A percentile compares a stretch with the other conserved stretches of the same genome.
phyloP scores from a whole-genome alignment of 2,888 invertebrate genomes.

The Drosophila anceps region DNA sequence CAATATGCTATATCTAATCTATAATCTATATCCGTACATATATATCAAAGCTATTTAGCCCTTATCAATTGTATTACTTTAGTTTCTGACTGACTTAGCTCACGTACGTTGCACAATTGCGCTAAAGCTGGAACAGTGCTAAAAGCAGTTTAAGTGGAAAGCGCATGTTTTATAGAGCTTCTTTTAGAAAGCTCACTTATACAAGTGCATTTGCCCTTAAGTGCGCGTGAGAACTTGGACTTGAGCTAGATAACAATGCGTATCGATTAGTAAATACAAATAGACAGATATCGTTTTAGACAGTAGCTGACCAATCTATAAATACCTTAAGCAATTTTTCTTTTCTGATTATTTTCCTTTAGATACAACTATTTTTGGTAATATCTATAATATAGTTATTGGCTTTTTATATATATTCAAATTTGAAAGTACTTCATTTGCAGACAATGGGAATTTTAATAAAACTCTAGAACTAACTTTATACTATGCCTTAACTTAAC shows the following conservation, averaged over 20 bases:
- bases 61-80: neutral
- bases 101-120: neutral
- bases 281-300: neutral
- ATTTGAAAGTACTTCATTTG: too few relatives aligned
- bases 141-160: neutral
- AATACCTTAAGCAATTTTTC: neutral
- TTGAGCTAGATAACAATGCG: neutral
- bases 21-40: neutral
- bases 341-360: neutral
- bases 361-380: too few relatives aligned
- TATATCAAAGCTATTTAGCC: neutral
- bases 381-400: too few relatives aligned
- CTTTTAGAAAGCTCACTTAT: slow-evolving; percentile 1
- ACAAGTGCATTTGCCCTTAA: neutral
- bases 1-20: neutral
- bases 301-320: neutral
- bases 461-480: too few relatives aligned
- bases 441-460: too few relatives aligned
- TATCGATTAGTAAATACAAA: neutral
- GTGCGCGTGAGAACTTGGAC: neutral
- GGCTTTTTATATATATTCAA: too few relatives aligned
- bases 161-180: neutral
- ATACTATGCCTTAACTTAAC: too few relatives aligned
- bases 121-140: neutral
- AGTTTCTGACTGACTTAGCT: neutral